phyloP scores from a whole-genome alignment of 2,888 invertebrate species.

The Heliconius sara region DNA sequence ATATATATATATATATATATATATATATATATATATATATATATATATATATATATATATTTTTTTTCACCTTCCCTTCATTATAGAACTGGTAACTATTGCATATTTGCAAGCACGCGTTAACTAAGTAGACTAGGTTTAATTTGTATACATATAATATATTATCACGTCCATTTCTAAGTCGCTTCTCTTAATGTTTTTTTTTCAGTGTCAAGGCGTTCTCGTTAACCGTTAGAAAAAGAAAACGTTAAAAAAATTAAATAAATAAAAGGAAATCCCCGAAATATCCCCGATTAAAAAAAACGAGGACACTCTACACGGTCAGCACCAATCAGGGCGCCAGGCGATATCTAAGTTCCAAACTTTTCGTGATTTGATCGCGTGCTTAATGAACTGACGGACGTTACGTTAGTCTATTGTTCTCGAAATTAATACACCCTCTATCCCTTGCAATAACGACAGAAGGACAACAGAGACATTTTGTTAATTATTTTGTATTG shows the following conservation, averaged over 20 bases:
- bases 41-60: too few species aligned
- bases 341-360: slow-evolving; percentile 74
- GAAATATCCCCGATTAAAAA: neutral
- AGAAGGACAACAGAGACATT: slow-evolving; percentile 17
- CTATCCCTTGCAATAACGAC: neutral
- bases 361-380: slow-evolving; percentile 76
- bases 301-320: slow-evolving; percentile 51
- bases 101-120: too few species aligned
- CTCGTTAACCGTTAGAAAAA: neutral
- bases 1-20: too few species aligned
- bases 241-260: neutral
- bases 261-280: neutral
- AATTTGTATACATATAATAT: too few species aligned
- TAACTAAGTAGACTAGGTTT: too few species aligned
- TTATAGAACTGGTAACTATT: too few species aligned
- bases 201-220: neutral
- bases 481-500: slow-evolving; percentile 27
- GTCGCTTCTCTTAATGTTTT: too few species aligned
- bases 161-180: too few species aligned
- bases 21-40: too few species aligned
- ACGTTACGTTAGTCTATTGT: slow-evolving; percentile 54
- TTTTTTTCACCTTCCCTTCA: too few species aligned
- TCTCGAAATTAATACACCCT: slow-evolving; percentile 41
- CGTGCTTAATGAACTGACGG: slow-evolving; percentile 70
- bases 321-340: slow-evolving; percentile 68